Base-by-base conservation (phyloP, 2,888 invertebrate genomes). In the Thysanoteuthis rhombus region DNA sequence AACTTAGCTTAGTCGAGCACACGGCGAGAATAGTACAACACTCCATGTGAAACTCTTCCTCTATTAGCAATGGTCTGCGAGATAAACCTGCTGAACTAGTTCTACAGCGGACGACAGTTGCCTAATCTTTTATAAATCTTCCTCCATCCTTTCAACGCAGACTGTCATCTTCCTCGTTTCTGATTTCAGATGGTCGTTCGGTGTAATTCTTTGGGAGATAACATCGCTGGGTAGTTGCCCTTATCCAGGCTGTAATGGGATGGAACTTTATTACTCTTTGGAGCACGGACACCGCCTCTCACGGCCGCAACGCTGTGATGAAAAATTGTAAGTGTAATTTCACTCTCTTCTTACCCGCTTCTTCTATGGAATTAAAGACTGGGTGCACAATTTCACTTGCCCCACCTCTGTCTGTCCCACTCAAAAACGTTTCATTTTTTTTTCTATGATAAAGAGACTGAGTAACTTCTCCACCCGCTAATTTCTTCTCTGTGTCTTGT, bases 131-230 rank as follows among this genome's bases (percentile, higher is more conserved):
- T 2, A 28, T 58, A 75, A 2, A n/a, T n/a, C n/a, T 32, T 32
- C n/a, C 2, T 32, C 10, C 16, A 10, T 12, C n/a, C 16, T n/a
- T 75, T 36, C n/a, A 36, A 58, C 32, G 32, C 28, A 58, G 32
- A 58, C 58, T 58, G 3, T 58, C 25, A 58, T 58, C 58, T 0
- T 28, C 58, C 5, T 6, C 25, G 0, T n/a, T 19, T 75, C 36
- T 32, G 32, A 45, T 95, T 95, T 40, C 95, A 97, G 97, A 89
- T 97, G 97, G 97, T 95, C 96, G 5, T 96, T 95, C 95, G 97
- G 97, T 8, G 95, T 97, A 36, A 94, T 97, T n/a, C 94, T 97
- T 94, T 96, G 95, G 95, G 97, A 97, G 94, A 95, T 97, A 90
- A 95, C 96, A 16, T 96, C 96, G 5, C 95, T 96, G 39, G 96